Conservation (phyloP, 2,888 invertebrate genomes). For the Eupeodes latifasciatus region DNA sequence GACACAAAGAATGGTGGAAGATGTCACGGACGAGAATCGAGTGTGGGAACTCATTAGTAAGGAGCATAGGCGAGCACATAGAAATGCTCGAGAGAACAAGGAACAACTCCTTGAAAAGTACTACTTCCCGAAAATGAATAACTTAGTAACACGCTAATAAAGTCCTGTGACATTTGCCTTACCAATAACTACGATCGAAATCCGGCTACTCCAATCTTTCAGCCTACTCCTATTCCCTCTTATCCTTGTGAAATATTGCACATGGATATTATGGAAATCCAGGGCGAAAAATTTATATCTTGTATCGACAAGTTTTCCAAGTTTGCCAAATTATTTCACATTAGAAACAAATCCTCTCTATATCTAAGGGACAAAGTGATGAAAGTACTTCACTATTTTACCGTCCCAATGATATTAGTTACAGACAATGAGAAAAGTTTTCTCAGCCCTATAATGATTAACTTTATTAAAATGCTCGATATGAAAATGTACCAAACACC, state of each 20-base stretch:
- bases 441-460: conserved; percentile 29
- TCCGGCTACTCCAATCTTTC: background rate
- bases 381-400: conserved; percentile 32
- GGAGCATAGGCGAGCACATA: conserved; percentile 49
- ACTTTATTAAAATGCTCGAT: conserved; percentile 34
- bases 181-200: background rate
- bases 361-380: conserved; percentile 26
- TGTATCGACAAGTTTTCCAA: conserved; percentile 36
- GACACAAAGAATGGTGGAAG: conserved; percentile 38
- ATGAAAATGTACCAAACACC: conserved; percentile 60
- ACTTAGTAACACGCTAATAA: background rate
- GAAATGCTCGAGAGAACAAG: conserved; percentile 25
- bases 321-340: conserved; percentile 25
- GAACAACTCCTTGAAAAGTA: background rate
- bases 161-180: conserved; percentile 3
- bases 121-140: conserved; percentile 33
- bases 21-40: conserved; percentile 31
- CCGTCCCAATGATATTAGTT: conserved; percentile 18
- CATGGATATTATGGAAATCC: conserved; percentile 36
- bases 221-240: background rate
- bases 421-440: conserved; percentile 45
- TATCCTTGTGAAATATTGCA: conserved; percentile 35
- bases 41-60: conserved; percentile 35
- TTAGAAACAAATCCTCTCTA: conserved; percentile 23
- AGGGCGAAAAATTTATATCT: conserved; percentile 31